These are phyloP conservation scores for Poecilia wingei DNA, from an alignment of 2,797 vertebrate genomes.

Conservation along the genomic window DNA sequence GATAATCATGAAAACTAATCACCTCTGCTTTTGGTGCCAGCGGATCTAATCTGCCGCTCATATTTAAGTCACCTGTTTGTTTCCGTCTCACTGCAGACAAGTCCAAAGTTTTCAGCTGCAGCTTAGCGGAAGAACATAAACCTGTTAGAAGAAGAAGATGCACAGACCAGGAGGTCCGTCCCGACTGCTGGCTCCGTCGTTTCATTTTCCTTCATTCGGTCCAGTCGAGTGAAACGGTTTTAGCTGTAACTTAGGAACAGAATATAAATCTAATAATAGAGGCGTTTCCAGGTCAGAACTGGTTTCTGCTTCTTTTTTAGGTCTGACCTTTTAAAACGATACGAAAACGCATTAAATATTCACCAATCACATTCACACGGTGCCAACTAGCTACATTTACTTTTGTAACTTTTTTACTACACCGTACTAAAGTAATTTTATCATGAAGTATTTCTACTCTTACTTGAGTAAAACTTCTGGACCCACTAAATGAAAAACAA, in stretches of 20 bases:
- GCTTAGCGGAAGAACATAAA: background rate
- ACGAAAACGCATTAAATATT: background rate
- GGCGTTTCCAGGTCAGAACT: background rate
- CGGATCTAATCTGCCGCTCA: slow-evolving; percentile 44
- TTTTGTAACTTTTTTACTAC: too few species aligned
- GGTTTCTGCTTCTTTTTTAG: background rate
- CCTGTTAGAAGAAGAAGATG: background rate
- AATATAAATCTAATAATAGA: background rate
- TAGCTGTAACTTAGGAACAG: background rate
- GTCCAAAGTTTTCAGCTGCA: background rate
- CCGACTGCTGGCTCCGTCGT: background rate
- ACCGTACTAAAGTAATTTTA: too few species aligned
- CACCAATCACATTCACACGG: too few species aligned
- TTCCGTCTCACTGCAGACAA: background rate
- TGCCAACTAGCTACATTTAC: too few species aligned
- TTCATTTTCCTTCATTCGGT: background rate
- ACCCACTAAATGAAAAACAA: too few species aligned
- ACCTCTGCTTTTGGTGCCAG: slow-evolving; percentile 47
- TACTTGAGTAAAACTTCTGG: too few species aligned
- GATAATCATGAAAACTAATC: slow-evolving; percentile 68
- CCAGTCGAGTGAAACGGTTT: background rate
- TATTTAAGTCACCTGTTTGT: slow-evolving; percentile 33
- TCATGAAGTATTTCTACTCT: too few species aligned
- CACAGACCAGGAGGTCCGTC: background rate
- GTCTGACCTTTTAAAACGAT: background rate